Evolutionary conservation across 2,113 vertebrate genomes (phyloP), one percentile per base, ranked within the genome.

Genomic region (Pachycephala philippinensis): DNA sequence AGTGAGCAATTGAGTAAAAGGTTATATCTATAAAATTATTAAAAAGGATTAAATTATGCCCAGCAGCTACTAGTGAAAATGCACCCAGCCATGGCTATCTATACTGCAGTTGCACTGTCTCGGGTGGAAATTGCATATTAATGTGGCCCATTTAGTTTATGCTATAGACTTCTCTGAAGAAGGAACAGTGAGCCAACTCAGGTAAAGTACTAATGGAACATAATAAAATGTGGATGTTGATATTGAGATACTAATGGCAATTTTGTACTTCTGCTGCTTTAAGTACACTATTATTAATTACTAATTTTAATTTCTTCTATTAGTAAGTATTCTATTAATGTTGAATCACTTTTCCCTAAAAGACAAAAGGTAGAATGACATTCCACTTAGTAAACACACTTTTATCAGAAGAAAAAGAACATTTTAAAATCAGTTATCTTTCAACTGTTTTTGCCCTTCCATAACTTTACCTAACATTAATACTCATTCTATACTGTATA

Each of bases 11-110:
- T 94, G 71, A 93, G 60, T 92, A 96, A 95, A 95, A 95, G 77
- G 60, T 93, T 96, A 88, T 94, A 96, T 83, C 95, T 92, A 93
- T 96, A 95, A 96, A 93, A 95, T 93, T 94, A 96, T 95, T 97
- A 35, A 88, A 87, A 96, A 85, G 75, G 56, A 91, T 91, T 87
- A 93, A 93, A 97, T 87, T 96, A 90, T 88, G 66, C 91, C 93
- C 78, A 86, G 91, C 50, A 97, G 93, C 87, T 91, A 90, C 71
- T 11, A 37, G 75, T 72, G 64, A 81, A 93, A 95, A 94, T 84
- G 60, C 64, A 93, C 37, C 63, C 81, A 84, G 66, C 66, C 90
- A 82, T 91, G 65, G 64, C 78, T 91, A 93, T 87, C 86, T 82
- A 9, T 63, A 90, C 64, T 86, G 57, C 47, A 88, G 70, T 61